These are phyloP conservation scores for Knipowitschia caucasica DNA, from an alignment of 2,797 vertebrate species.

Conservation along the genomic window DNA sequence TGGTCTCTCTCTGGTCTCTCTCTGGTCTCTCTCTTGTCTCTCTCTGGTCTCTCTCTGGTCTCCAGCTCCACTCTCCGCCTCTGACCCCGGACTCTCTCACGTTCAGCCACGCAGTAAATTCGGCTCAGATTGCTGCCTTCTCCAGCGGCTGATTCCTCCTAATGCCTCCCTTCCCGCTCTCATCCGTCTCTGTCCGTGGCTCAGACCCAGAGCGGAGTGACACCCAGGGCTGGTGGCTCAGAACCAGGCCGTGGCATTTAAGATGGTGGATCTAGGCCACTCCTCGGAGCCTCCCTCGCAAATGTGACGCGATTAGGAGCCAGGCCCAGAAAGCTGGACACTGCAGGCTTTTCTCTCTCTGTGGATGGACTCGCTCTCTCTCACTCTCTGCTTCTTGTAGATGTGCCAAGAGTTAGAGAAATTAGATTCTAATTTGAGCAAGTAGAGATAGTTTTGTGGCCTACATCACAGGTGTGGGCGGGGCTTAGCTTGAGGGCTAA, in stretches of 20 bases:
- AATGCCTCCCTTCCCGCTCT: conserved; percentile 62
- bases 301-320: conserved; percentile 58
- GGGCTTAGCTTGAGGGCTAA: no score
- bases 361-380: no score
- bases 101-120: conserved; percentile 53
- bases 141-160: conserved; percentile 63
- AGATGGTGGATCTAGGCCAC: conserved; percentile 54
- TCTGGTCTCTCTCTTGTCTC: no score
- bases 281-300: conserved; percentile 52
- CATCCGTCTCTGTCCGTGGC: conserved; percentile 69
- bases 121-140: conserved; percentile 50
- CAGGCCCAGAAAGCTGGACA: conserved; percentile 56
- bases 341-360: no score
- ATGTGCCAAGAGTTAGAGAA: no score
- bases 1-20: conserved; percentile 43
- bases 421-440: no score
- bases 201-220: conserved; percentile 64
- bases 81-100: conserved; percentile 30
- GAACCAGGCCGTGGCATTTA: conserved; percentile 69
- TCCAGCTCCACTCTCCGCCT: no score
- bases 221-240: conserved; percentile 61
- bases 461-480: no score
- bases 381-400: no score
- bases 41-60: conserved; percentile 39
- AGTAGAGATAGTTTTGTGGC: no score